Base-by-base conservation (phyloP, 2,888 invertebrate species). In the Drosophila subquinaria region DNA sequence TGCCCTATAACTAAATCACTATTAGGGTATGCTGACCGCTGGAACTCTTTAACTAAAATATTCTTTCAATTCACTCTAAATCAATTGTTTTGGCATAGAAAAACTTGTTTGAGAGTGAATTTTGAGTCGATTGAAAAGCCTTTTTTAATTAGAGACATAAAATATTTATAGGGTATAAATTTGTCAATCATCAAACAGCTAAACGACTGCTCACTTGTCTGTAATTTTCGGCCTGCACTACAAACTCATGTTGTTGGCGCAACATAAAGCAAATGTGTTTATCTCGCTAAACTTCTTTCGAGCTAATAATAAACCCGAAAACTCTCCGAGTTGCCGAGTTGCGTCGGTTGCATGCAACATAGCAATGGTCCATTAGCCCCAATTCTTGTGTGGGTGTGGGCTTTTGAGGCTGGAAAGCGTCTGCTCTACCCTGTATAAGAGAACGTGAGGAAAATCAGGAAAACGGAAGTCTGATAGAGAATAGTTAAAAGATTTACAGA, bases 341-440 rank as follows among this genome's bases (percentile, higher is more conserved):
- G 55, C 27, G 23, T 55, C 51, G 4, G 62, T 65, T 63, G 74
- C 77, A 77, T 66, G 80, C 78, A 77, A 42, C 82, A 57, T 71
- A 73, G 81, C 82, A 67, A 71, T 85, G 82, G 85, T 82, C 84
- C 84, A 85, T 85, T 88, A 85, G 88, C 81, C 76, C 73, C 85
- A 76, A 81, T 85, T 74, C 47, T 27, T 27, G 51, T 48, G 68
- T 76, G 71, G 67, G 67, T 38, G 82, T 53, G 72, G 65, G 47
- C 66, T 53, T 23, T 11, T 15, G 35, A 33, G 13, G 50, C 47
- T 23, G 11, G 48, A 27, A 13, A 17, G 23, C n/a, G n/a, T 9
- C 53, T 33, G 48, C 10, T 47, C 9, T 11, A 15, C n/a, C 15
- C 27, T 23, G 10, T 2, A 13, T 15, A 11, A 27, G 60, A 23